These are phyloP conservation scores for Acanthurus tractus DNA, from an alignment of 2,797 vertebrate species.

Conservation along the genomic window DNA sequence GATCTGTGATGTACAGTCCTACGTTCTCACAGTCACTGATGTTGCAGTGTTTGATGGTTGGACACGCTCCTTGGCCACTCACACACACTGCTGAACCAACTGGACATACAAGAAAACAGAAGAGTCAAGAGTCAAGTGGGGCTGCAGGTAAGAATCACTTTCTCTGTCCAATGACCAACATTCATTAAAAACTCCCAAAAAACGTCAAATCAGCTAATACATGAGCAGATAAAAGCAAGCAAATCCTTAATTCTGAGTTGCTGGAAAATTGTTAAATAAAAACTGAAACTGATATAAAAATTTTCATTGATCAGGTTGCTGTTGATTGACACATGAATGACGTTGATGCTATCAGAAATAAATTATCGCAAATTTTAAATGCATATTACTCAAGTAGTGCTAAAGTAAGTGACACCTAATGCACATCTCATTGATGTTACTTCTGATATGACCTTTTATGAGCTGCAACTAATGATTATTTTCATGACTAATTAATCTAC, in stretches of 20 bases:
- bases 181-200: background rate
- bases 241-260: background rate
- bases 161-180: background rate
- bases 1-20: slow-evolving; percentile 98
- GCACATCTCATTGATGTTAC: no score
- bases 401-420: no score
- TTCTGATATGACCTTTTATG: no score
- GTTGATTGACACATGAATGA: background rate
- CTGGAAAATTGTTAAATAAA: background rate
- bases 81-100: slow-evolving; percentile 99
- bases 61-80: slow-evolving; percentile 98
- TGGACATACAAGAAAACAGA: slow-evolving; percentile 64
- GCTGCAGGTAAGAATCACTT: background rate
- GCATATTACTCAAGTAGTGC: no score
- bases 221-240: background rate
- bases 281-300: background rate
- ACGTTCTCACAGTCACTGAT: slow-evolving; percentile 99
- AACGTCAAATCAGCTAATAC: background rate
- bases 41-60: slow-evolving; percentile 99
- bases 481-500: no score
- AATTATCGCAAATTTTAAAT: no score
- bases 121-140: background rate
- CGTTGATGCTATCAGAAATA: no score
- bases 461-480: no score
- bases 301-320: background rate